A percentile compares a stretch with the other conserved stretches of the same genome.
phyloP scores from a whole-genome alignment of 2,113 vertebrate genomes.

The Pseudorhombus dupliciocellatus region DNA sequence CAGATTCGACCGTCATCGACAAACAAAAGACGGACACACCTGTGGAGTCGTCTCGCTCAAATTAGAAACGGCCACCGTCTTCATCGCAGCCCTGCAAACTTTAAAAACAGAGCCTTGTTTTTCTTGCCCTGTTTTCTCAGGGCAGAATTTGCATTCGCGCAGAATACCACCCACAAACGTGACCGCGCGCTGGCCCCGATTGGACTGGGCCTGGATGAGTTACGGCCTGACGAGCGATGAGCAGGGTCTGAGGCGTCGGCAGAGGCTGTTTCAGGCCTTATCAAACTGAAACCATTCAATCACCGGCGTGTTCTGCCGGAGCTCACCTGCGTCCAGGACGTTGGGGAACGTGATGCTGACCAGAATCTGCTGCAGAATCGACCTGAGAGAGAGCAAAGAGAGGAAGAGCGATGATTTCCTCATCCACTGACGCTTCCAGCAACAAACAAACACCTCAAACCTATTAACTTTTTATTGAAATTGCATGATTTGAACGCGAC shows the following conservation, averaged over 20 bases:
- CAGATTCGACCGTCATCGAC: not conserved
- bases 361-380: constrained; percentile 92
- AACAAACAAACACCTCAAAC: not conserved
- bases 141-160: not conserved
- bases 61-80: not conserved
- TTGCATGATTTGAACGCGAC: not conserved
- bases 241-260: not conserved
- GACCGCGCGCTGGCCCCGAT: too few relatives aligned
- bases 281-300: not conserved
- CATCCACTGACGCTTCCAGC: constrained; percentile 6
- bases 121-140: not conserved
- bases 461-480: not conserved
- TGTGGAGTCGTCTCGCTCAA: not conserved
- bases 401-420: not conserved
- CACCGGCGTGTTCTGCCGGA: too few relatives aligned
- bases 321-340: constrained; percentile 92
- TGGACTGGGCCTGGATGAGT: not conserved
- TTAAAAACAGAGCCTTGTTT: not conserved
- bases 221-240: not conserved
- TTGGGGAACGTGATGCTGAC: constrained; percentile 91
- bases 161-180: not conserved
- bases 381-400: constrained; percentile 80
- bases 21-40: not conserved
- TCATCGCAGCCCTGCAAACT: not conserved
- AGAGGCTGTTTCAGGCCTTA: not conserved